These are phyloP conservation scores for Macrosiphum euphorbiae DNA, from an alignment of 2,888 invertebrate genomes.

Conservation along the genomic window DNA sequence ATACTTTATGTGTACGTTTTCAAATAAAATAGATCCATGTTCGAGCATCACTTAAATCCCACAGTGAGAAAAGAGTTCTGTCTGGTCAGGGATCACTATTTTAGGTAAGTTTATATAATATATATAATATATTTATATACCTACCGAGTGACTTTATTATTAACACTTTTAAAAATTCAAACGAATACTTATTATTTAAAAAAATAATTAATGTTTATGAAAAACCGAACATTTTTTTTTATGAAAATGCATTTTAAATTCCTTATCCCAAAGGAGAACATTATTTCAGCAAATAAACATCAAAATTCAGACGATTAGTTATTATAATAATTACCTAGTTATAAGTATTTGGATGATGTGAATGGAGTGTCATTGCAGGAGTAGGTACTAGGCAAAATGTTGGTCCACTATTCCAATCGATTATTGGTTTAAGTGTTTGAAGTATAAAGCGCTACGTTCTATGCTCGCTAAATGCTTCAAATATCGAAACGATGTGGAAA, in stretches of 20 bases:
- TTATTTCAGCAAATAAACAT: neutral
- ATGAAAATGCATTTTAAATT: neutral
- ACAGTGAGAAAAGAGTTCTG: slow-evolving; percentile 20
- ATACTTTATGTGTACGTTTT: neutral
- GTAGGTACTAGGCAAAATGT: neutral
- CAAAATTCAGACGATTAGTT: neutral
- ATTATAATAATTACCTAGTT: neutral
- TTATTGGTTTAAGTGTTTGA: too few relatives aligned
- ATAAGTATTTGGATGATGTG: neutral
- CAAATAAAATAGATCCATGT: slow-evolving; percentile 22
- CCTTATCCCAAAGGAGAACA: neutral
- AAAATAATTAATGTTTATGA: neutral
- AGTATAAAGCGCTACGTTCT: too few relatives aligned
- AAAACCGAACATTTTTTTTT: neutral
- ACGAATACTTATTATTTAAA: neutral
- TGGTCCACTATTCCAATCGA: neutral
- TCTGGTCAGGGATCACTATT: neutral
- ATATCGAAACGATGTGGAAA: neutral
- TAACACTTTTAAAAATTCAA: too few relatives aligned
- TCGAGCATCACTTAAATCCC: neutral
- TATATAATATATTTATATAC: neutral
- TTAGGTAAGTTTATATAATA: neutral
- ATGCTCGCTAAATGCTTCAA: neutral
- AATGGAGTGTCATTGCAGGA: neutral
- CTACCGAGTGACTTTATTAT: neutral